phyloP scores from a whole-genome alignment of 2,113 vertebrate species.

The Ptychochromis oligacanthus region DNA sequence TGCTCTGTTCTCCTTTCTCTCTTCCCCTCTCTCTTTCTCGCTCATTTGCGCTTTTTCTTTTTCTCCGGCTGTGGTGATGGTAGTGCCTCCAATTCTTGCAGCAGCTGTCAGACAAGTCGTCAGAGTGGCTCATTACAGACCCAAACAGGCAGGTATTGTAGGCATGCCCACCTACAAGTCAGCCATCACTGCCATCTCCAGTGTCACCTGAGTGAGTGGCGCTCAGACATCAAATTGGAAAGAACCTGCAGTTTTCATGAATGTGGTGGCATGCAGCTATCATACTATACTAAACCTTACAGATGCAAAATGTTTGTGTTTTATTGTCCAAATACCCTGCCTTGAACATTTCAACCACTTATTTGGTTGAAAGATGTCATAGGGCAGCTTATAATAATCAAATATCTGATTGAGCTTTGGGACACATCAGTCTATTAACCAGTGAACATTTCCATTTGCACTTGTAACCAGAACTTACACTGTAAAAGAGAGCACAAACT shows the following conservation, averaged over 20 bases:
- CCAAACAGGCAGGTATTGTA: slow-evolving; percentile 45
- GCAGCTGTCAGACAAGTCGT: slow-evolving; percentile 65
- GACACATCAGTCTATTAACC: not conserved
- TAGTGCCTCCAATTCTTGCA: slow-evolving; percentile 25
- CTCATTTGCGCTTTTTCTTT: slow-evolving; percentile 47
- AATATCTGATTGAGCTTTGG: not conserved
- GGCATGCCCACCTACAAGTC: slow-evolving; percentile 44
- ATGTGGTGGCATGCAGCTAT: slow-evolving; percentile 12
- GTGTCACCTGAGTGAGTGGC: slow-evolving; percentile 44
- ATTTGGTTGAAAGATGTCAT: not conserved
- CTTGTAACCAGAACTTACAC: slow-evolving; percentile 48
- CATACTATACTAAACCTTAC: not conserved
- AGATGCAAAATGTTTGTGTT: not conserved
- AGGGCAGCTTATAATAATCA: not conserved
- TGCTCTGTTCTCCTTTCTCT: slow-evolving; percentile 4
- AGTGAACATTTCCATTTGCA: slow-evolving; percentile 45
- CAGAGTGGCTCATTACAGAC: slow-evolving; percentile 66
- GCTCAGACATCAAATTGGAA: slow-evolving; percentile 30
- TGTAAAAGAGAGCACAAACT: slow-evolving; percentile 57
- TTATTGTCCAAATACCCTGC: too few relatives aligned
- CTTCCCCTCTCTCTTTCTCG: not conserved
- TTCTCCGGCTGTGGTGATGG: slow-evolving; percentile 29
- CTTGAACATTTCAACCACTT: not conserved
- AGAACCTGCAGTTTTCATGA: not conserved
- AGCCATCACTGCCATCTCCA: slow-evolving; percentile 26